These are phyloP conservation scores for Caenorhabditis angaria DNA, from an alignment of 2,888 invertebrate species.

Conservation along the genomic window DNA sequence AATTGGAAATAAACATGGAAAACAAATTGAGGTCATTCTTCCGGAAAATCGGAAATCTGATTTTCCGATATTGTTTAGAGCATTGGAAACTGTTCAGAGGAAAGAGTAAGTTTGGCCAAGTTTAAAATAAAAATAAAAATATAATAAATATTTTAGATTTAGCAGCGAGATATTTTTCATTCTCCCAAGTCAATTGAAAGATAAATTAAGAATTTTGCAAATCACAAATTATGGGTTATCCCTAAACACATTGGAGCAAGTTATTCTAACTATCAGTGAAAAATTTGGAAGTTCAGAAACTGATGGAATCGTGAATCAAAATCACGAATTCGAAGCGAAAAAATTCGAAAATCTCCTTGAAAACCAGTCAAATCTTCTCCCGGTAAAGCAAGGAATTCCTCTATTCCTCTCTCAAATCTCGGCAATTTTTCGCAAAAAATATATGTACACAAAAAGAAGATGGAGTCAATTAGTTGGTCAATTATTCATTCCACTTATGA, in stretches of 20 bases:
- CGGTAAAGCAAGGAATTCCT: no score
- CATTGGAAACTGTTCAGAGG: constrained; percentile 30
- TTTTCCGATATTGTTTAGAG: constrained; percentile 29
- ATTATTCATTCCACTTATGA: constrained; percentile 37
- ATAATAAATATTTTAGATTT: constrained; percentile 24
- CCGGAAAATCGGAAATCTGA: constrained; percentile 26
- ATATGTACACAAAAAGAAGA: constrained; percentile 31
- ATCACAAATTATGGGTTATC: constrained; percentile 58
- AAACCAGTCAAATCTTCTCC: no score
- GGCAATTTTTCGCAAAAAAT: constrained; percentile 38
- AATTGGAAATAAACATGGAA: constrained; percentile 37
- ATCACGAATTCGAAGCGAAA: no score
- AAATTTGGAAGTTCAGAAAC: no score
- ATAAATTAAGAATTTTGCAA: constrained; percentile 12
- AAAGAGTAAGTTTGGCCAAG: constrained; percentile 17
- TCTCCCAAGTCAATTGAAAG: constrained; percentile 21
- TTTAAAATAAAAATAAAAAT: no score
- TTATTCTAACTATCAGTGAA: constrained; percentile 37
- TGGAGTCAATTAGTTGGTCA: constrained; percentile 45
- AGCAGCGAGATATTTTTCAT: constrained; percentile 6
- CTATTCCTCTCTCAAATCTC: constrained; percentile 15
- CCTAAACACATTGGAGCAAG: constrained; percentile 64
- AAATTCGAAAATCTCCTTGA: no score
- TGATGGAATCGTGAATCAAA: no score
- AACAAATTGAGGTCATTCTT: constrained; percentile 40